Evolutionary conservation across 2,888 invertebrate species (phyloP).

Genomic region (Ferdinandea cuprea): DNA sequence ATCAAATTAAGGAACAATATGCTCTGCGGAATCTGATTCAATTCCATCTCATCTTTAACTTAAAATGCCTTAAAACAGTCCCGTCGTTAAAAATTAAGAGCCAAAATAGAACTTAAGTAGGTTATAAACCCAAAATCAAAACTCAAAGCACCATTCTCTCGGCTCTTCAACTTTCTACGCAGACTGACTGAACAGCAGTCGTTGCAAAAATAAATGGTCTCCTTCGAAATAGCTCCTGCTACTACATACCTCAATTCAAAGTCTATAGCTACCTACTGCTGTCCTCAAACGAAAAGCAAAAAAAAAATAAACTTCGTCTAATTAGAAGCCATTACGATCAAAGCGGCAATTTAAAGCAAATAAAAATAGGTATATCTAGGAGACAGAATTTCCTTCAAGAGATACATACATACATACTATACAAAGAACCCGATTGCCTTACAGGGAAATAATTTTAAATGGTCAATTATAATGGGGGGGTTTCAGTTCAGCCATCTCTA

Average conservation of each 20-base stretch:
- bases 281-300: constrained; percentile 22
- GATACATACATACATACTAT: too few relatives aligned
- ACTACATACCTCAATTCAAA: constrained; percentile 21
- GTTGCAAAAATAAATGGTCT: constrained; percentile 3
- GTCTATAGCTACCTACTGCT: too few relatives aligned
- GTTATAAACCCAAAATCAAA: constrained; percentile 38
- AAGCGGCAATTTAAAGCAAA: constrained; percentile 79
- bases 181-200: not conserved
- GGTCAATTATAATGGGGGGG: constrained; percentile 64
- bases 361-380: constrained; percentile 50
- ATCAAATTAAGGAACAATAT: too few relatives aligned
- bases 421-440: constrained; percentile 34
- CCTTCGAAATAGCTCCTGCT: constrained; percentile 5
- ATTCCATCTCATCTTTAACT: not conserved
- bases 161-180: not conserved
- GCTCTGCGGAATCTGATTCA: not conserved
- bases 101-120: constrained; percentile 33
- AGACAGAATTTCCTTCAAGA: constrained; percentile 11
- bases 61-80: constrained; percentile 15
- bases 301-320: constrained; percentile 78
- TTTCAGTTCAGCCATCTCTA: constrained; percentile 13
- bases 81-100: not conserved
- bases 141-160: constrained; percentile 1
- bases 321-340: constrained; percentile 82
- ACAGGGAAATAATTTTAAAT: constrained; percentile 67